A percentile compares a stretch with the other conserved stretches of the same genome.
These are phyloP conservation scores for Drosophila rhopaloa DNA, from an alignment of 1,140 invertebrate genomes.

Conservation along the genomic window DNA sequence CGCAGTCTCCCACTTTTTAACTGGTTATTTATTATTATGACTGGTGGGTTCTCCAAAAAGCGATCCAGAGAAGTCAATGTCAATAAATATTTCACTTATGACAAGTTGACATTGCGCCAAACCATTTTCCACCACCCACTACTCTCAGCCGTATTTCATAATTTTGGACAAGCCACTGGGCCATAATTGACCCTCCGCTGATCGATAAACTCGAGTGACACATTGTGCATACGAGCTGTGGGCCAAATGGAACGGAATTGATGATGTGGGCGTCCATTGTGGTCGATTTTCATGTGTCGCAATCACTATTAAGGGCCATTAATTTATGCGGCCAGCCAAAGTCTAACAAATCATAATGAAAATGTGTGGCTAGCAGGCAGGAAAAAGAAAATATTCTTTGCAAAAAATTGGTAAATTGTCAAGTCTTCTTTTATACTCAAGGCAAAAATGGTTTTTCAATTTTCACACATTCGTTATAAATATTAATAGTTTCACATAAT, in stretches of 20 bases:
- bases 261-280: constrained; percentile 56
- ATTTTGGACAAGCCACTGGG: constrained; percentile 29
- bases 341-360: constrained; percentile 31
- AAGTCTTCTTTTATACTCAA: not conserved
- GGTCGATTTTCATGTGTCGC: constrained; percentile 33
- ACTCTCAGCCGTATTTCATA: constrained; percentile 32
- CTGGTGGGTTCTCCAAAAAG: constrained; percentile 19
- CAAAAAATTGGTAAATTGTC: not conserved
- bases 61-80: constrained; percentile 21
- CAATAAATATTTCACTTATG: constrained; percentile 77
- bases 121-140: not conserved
- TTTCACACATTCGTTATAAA: too few species aligned
- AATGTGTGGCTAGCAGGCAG: constrained; percentile 6
- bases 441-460: not conserved
- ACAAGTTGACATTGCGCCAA: constrained; percentile 59
- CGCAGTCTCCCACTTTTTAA: constrained; percentile 3
- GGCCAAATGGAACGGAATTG: constrained; percentile 36
- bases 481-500: too few species aligned
- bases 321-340: constrained; percentile 27
- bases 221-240: constrained; percentile 9
- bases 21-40: constrained; percentile 55
- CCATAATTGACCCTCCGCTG: constrained; percentile 54
- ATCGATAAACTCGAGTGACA: constrained; percentile 48
- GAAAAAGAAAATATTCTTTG: constrained; percentile 16
- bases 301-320: constrained; percentile 37